Evolutionary conservation across 2,113 vertebrate species (phyloP).

Genomic region (Cyprinodon tularosa): DNA sequence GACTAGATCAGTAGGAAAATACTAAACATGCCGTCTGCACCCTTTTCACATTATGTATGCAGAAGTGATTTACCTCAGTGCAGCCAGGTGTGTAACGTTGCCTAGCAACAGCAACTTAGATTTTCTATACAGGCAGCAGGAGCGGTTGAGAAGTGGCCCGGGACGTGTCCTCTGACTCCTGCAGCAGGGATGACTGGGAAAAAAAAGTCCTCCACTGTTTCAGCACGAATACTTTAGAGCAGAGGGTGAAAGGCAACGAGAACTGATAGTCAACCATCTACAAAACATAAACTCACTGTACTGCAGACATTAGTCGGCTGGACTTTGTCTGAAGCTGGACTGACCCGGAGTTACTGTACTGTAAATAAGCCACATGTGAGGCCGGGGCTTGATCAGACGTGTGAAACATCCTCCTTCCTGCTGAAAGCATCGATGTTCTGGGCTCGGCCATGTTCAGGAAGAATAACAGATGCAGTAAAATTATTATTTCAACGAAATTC

Average conservation of each 20-base stretch:
- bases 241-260: too few species aligned
- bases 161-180: constrained; percentile 24
- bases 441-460: neutral
- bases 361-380: too few species aligned
- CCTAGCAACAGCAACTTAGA: constrained; percentile 1
- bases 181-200: constrained; percentile 25
- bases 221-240: too few species aligned
- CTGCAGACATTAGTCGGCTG: neutral
- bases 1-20: constrained; percentile 51
- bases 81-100: constrained; percentile 6
- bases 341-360: constrained; percentile 27
- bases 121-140: constrained; percentile 11
- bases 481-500: too few species aligned
- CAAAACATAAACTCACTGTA: constrained; percentile 13
- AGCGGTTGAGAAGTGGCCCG: neutral
- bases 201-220: neutral
- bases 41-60: constrained; percentile 37
- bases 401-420: neutral
- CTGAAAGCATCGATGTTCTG: neutral
- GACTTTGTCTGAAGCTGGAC: constrained; percentile 43
- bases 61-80: constrained; percentile 15
- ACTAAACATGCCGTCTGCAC: constrained; percentile 37
- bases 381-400: neutral
- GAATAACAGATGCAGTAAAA: too few species aligned
- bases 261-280: neutral